Conservation (phyloP, 1,140 invertebrate genomes). For the Vanessa atalanta region DNA sequence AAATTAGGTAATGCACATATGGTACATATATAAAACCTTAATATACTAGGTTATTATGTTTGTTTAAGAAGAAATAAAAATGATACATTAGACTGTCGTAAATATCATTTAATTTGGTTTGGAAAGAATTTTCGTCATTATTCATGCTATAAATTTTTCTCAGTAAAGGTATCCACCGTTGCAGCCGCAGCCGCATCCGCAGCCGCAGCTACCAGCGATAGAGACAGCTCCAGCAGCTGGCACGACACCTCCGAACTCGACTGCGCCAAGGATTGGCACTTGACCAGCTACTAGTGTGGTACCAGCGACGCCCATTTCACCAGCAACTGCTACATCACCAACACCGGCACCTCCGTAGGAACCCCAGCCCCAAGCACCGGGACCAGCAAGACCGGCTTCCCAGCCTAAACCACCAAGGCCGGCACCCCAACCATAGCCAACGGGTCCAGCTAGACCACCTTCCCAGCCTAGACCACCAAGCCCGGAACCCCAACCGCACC, state of each 20-base stretch:
- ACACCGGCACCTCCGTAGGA: slow-evolving; percentile 43
- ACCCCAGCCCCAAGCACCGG: neutral
- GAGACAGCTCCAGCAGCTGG: slow-evolving; percentile 41
- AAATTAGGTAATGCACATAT: too few relatives aligned
- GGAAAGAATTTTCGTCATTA: too few relatives aligned
- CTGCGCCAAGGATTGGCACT: slow-evolving; percentile 32
- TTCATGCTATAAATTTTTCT: too few relatives aligned
- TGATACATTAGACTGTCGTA: too few relatives aligned
- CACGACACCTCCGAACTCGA: slow-evolving; percentile 35
- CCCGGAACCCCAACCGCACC: neutral
- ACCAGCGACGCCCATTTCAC: slow-evolving; percentile 36
- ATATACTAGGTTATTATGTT: too few relatives aligned
- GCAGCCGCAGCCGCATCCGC: slow-evolving; percentile 36
- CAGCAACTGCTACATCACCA: slow-evolving; percentile 43
- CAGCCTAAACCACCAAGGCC: too few relatives aligned
- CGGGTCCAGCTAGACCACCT: neutral
- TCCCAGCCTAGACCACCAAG: neutral
- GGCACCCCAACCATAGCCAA: neutral
- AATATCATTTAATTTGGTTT: too few relatives aligned
- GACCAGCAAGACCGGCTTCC: neutral
- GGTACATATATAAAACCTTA: too few relatives aligned
- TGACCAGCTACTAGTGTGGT: slow-evolving; percentile 35
- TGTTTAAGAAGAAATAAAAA: too few relatives aligned
- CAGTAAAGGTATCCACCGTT: neutral
- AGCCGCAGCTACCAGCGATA: slow-evolving; percentile 44